Base-by-base conservation (phyloP, 1,140 invertebrate species). In the Theocolax elegans region DNA sequence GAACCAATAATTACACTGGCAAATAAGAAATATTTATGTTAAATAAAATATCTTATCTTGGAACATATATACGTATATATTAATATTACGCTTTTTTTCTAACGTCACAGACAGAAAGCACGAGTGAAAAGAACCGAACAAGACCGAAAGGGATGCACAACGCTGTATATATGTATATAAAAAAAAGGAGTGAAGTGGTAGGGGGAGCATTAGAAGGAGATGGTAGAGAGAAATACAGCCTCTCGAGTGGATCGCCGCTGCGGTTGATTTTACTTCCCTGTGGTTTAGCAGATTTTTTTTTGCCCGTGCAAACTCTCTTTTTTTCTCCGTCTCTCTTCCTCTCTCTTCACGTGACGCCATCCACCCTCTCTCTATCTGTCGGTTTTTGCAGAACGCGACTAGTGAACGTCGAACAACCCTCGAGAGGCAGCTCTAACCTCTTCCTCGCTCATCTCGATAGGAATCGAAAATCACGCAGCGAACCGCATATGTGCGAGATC, bases 231-330 rank as follows among this genome's bases (percentile, higher is more conserved):
- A 38, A n/a, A 42, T 15, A 44, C 44, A 31, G 21, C 7, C 56
- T 51, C 23, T 63, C 38, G 48, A 62, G 67, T 63, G 48, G 49
- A 63, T 63, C 46, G 49, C 48, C 67, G 38, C 29, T 63, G 58
- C 17, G 67, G 23, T 69, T 54, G 58, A 70, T 63, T 70, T 70
- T 63, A 10, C 63, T 65, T 53, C 51, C 60, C 53, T 59, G 60
- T 19, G 68, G 68, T 71, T 71, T 64, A 64, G 42, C 68, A 40
- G 49, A 65, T 71, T 64, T 65, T 69, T 70, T 51, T 65, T 40
- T 27, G 8, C 46, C n/a, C 58, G 46, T 53, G 0, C 40, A 49
- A 53, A 17, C 31, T 49, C 67, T 51, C 58, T 13, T 17, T 44
- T 15, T 49, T 15, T 63, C 13, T 44, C 42, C 2, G 1, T 46